phyloP scores from a whole-genome alignment of 64 coral and sea anemone species.

The Platygyra sinensis region DNA sequence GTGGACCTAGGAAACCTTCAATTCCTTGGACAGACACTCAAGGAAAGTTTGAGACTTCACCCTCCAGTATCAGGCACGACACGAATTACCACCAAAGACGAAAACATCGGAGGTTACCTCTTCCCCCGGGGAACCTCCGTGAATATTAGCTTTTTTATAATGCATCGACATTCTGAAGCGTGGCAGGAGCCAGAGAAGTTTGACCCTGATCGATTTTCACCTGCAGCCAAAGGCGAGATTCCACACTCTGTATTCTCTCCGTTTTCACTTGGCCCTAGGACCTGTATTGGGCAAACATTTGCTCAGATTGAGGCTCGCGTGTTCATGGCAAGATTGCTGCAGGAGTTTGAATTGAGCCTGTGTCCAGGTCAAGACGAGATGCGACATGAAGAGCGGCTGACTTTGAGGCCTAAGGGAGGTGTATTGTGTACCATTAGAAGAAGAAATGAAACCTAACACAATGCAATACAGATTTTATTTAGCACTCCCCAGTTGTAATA shows the following conservation, averaged over 20 bases:
- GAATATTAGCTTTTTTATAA: constrained; percentile 22
- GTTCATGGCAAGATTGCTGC: constrained; percentile 73
- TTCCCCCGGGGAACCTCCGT: constrained; percentile 61
- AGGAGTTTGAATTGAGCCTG: constrained; percentile 73
- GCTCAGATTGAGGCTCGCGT: constrained; percentile 85
- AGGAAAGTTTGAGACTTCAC: constrained; percentile 81
- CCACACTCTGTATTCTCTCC: constrained; percentile 49
- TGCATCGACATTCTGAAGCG: constrained; percentile 31
- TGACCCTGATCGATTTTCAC: constrained; percentile 78
- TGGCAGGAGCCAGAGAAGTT: constrained; percentile 73
- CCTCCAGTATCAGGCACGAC: constrained; percentile 44
- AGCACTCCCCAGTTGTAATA: no score
- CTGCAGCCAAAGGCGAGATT: constrained; percentile 17
- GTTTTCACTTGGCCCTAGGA: constrained; percentile 72
- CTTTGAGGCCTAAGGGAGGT: constrained; percentile 65
- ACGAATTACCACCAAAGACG: constrained; percentile 36
- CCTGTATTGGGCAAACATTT: constrained; percentile 85
- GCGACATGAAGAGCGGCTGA: constrained; percentile 27
- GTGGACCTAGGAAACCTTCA: constrained; percentile 82
- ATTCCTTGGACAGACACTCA: constrained; percentile 76
- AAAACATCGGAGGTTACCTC: constrained; percentile 53
- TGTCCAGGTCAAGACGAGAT: constrained; percentile 50
- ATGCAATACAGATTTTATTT: no score
- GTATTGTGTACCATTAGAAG: constrained; percentile 64
- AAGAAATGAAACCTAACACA: not conserved